Base-by-base conservation (phyloP, 92 coral and sea anemone genomes). In the Phenganax subtilis region DNA sequence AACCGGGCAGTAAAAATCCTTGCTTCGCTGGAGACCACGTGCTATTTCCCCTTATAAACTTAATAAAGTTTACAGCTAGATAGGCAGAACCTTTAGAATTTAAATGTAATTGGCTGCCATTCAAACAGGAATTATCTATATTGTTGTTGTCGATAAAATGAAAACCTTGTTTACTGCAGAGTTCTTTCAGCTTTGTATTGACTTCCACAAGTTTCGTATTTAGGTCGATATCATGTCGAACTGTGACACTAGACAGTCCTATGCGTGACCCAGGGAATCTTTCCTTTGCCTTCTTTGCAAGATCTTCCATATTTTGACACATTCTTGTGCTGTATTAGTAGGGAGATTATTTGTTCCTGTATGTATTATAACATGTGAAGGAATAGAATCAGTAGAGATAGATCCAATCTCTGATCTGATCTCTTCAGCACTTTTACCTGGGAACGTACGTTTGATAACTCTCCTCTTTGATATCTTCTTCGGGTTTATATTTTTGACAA, bases 231-330 rank as follows among this genome's bases (percentile, higher is more conserved):
- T 88, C 86, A 17, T 80, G 74, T 80, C 88, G 71, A 12, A 17
- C 27, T 6, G 69, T 85, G 27, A 88, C 57, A 28, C 91, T 63
- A 9, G 91, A 88, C 57, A 88, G 54, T 6, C 86, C 91, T 15
- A 88, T 58, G 76, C 71, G 82, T 27, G 87, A 52, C 57, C 75
- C 71, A 12, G 84, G 91, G 59, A 82, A 88, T 68, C 72, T 71
- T 12, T 58, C 37, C 63, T 75, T 62, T 15, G 82, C 44, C 28
- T 68, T 85, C 27, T 53, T 37, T 16, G 29, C 81, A 31, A 82
- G 75, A 12, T 57, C 51, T 73, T 72, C 61, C 8, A 84, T 82
- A 60, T 82, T 85, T 10, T 20, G 25, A 20, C 25, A 20, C 25
- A 20, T 20, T 20, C 25, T 20, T 20, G 25, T 20, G 25, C 25